Percentiles rank a stretch among this genome's conserved stretches.
Evolutionary conservation across 37 sponge, comb jelly and placozoan species (phyloP).

Genomic region (Hormiphora californensis): DNA sequence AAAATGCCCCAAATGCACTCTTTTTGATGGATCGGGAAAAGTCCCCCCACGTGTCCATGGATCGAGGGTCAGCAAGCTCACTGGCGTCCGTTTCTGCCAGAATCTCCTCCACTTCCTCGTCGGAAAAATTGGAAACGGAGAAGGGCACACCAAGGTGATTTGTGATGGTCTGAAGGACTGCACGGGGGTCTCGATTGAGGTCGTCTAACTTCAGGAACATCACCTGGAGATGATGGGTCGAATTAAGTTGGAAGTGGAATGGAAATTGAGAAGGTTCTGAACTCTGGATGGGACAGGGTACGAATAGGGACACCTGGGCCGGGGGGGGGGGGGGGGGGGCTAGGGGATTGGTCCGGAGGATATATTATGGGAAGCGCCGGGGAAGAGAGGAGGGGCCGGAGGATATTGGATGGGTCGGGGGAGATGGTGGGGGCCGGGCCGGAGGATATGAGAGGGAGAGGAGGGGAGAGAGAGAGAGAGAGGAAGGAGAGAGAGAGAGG

Average conservation of each 20-base stretch:
- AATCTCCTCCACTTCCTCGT: too few relatives aligned
- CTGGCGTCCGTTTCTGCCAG: too few relatives aligned
- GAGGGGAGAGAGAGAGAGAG: background rate
- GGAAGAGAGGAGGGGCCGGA: background rate
- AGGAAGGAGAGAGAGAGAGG: background rate
- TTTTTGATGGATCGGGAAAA: background rate
- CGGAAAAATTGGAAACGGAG: too few relatives aligned
- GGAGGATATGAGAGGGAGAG: background rate
- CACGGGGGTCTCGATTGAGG: too few relatives aligned
- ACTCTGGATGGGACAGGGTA: background rate
- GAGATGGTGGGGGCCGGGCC: background rate
- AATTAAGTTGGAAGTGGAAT: background rate
- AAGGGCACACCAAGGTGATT: too few relatives aligned
- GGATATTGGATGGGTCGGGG: background rate
- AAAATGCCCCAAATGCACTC: background rate
- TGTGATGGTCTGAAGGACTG: too few relatives aligned
- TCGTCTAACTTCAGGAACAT: too few relatives aligned
- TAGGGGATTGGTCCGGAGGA: background rate
- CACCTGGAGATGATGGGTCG: too few relatives aligned
- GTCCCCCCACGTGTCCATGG: background rate
- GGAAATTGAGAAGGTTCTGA: background rate
- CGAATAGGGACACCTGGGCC: background rate
- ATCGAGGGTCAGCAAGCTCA: too few relatives aligned
- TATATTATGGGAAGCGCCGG: background rate
- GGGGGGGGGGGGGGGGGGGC: background rate